Evolutionary conservation across 1,140 invertebrate genomes (phyloP).

Genomic region (Drosophila pseudoobscura): DNA sequence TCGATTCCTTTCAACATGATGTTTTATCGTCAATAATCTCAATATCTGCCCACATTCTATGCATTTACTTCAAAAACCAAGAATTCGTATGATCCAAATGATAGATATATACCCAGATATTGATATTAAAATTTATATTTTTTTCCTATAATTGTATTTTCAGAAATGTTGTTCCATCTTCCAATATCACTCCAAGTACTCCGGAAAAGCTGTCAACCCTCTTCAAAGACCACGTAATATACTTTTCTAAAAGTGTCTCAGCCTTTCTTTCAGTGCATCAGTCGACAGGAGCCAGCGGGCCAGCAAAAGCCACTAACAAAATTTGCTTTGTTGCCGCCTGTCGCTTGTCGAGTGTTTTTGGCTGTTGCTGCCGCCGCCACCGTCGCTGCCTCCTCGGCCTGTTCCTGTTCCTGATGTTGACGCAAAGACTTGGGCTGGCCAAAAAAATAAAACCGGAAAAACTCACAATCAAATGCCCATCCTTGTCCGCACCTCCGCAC

Average conservation of each 20-base stretch:
- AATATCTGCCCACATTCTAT: too few relatives aligned
- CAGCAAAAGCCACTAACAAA: conserved; percentile 75
- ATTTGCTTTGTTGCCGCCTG: conserved; percentile 66
- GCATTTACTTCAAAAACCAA: too few relatives aligned
- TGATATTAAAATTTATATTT: background rate
- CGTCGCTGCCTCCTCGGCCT: conserved; percentile 4
- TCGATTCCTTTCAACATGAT: too few relatives aligned
- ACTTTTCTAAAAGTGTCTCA: too few relatives aligned
- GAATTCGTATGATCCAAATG: background rate
- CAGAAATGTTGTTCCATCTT: too few relatives aligned
- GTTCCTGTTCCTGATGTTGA: conserved; percentile 58
- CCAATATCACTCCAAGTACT: too few relatives aligned
- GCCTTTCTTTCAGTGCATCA: conserved; percentile 20
- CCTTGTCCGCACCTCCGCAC: conserved; percentile 5
- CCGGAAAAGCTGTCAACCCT: background rate
- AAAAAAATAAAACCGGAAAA: conserved; percentile 20
- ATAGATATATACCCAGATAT: background rate
- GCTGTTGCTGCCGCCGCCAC: conserved; percentile 51
- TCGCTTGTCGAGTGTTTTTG: conserved; percentile 66
- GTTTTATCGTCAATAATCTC: too few relatives aligned
- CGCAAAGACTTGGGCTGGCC: conserved; percentile 63
- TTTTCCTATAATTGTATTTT: background rate
- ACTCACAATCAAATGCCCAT: conserved; percentile 55
- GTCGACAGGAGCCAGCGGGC: conserved; percentile 13
- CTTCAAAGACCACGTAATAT: background rate